These are phyloP conservation scores for Pantelozetes paolii DNA, from an alignment of 2,888 invertebrate species.

Conservation along the genomic window DNA sequence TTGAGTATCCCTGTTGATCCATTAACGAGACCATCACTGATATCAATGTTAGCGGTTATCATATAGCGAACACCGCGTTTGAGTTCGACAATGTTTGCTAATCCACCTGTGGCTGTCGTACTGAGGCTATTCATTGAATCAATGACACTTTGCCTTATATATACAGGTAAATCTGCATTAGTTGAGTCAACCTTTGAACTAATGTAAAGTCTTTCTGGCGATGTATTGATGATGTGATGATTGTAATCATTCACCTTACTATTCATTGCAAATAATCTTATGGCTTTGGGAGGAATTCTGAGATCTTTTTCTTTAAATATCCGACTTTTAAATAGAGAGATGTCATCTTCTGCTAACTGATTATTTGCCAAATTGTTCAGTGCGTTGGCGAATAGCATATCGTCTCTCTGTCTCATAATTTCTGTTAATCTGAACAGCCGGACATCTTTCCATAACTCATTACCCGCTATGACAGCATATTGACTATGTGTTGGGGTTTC, in stretches of 20 bases:
- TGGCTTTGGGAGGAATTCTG: neutral
- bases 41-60: constrained; percentile 45
- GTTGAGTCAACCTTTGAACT: too few relatives aligned
- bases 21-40: constrained; percentile 46
- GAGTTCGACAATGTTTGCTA: neutral
- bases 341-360: constrained; percentile 7
- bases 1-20: constrained; percentile 44
- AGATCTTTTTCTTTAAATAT: neutral
- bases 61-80: constrained; percentile 44
- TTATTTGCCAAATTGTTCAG: constrained; percentile 44
- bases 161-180: too few relatives aligned
- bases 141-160: too few relatives aligned
- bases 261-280: neutral
- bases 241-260: neutral
- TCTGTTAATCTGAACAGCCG: constrained; percentile 42
- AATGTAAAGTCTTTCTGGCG: too few relatives aligned
- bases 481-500: too few relatives aligned
- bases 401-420: constrained; percentile 46
- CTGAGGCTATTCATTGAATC: neutral
- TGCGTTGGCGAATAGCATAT: constrained; percentile 43
- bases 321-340: neutral
- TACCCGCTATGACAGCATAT: neutral
- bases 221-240: neutral
- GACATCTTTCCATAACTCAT: neutral
- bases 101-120: too few relatives aligned